phyloP scores from a whole-genome alignment of 2,113 vertebrate species.

The Chauna torquata region DNA sequence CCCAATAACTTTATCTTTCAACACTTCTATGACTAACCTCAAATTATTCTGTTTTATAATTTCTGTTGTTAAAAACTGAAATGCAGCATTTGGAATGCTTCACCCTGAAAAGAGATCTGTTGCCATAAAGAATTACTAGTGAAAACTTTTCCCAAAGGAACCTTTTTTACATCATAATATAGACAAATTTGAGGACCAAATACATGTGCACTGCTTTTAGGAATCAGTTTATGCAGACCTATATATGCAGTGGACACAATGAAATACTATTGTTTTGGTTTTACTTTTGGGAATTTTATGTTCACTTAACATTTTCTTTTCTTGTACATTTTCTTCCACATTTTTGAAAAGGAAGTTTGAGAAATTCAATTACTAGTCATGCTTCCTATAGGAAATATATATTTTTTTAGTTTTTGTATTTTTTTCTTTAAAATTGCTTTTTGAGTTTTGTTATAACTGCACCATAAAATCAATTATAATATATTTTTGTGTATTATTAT shows the following conservation, averaged over 20 bases:
- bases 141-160: not conserved
- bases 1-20: not conserved
- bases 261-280: not conserved
- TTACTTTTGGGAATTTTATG: not conserved
- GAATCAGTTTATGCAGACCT: not conserved
- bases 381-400: not conserved
- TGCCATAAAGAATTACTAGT: not conserved
- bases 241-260: not conserved
- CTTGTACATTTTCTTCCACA: not conserved
- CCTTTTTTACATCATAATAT: not conserved
- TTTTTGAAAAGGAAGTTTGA: not conserved
- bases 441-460: not conserved
- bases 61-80: not conserved
- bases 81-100: not conserved
- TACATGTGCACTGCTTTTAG: not conserved
- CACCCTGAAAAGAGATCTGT: not conserved
- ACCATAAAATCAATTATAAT: not conserved
- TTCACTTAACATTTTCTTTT: not conserved
- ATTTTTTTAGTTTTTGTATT: not conserved
- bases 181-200: not conserved
- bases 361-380: not conserved
- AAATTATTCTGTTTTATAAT: not conserved
- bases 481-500: not conserved
- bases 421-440: not conserved
- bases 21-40: not conserved